Conservation (phyloP, 2,888 invertebrate genomes). For the Caenorhabditis sinica region DNA sequence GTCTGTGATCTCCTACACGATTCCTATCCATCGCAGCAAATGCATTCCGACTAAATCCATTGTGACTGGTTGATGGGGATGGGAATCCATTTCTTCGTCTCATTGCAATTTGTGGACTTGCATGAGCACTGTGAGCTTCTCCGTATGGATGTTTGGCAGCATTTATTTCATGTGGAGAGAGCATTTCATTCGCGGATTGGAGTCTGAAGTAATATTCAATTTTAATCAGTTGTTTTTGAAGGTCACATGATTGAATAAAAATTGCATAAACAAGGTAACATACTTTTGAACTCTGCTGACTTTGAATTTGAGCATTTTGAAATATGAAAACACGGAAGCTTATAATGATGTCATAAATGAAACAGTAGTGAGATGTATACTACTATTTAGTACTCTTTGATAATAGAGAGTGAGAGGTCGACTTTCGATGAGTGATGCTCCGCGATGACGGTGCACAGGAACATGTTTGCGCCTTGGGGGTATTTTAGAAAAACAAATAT, state of each 20-base stretch:
- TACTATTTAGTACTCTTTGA: conserved; percentile 29
- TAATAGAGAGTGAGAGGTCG: conserved; percentile 30
- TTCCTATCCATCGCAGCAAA: conserved; percentile 52
- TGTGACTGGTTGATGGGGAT: conserved; percentile 42
- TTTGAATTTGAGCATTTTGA: conserved; percentile 58
- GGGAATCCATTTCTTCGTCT: conserved; percentile 61
- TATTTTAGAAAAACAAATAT: conserved; percentile 54
- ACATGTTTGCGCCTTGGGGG: conserved; percentile 46
- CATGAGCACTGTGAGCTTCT: conserved; percentile 61
- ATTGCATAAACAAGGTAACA: conserved; percentile 13
- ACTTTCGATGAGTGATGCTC: conserved; percentile 16
- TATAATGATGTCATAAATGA: conserved; percentile 30
- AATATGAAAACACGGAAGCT: too few relatives aligned
- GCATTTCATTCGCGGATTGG: conserved; percentile 71
- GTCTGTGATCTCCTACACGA: conserved; percentile 68
- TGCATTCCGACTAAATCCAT: conserved; percentile 37
- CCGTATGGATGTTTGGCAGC: conserved; percentile 48
- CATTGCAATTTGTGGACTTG: conserved; percentile 67
- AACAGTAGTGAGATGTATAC: background rate
- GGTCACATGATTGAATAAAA: background rate
- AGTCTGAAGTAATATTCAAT: conserved; percentile 61
- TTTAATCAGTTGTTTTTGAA: background rate
- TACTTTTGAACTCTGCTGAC: conserved; percentile 41
- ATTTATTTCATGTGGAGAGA: conserved; percentile 29
- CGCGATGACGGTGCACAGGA: conserved; percentile 17